Evolutionary conservation across 2,888 invertebrate genomes (phyloP).

Genomic region (Metopia argyrocephala): DNA sequence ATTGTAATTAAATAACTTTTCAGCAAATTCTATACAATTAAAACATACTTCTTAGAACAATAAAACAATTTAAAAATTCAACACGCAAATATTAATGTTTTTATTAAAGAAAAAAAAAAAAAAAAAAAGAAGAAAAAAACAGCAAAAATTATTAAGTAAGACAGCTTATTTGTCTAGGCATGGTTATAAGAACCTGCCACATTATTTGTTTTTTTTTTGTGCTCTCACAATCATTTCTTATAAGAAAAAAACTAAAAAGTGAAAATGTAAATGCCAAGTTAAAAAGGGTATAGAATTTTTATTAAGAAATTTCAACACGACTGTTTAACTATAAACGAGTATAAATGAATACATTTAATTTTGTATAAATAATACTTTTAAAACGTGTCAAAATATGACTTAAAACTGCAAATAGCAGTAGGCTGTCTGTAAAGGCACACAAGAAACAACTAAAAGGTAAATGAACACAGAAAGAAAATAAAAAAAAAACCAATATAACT

Average conservation of each 20-base stretch:
- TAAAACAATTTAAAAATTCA: background rate
- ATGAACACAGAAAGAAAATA: background rate
- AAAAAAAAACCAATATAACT: background rate
- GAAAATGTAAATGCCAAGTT: background rate
- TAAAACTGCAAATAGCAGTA: slow-evolving; percentile 45
- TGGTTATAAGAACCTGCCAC: too few relatives aligned
- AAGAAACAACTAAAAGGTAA: background rate
- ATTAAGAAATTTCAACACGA: slow-evolving; percentile 56
- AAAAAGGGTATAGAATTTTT: background rate
- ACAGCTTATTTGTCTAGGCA: too few relatives aligned
- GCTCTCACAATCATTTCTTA: background rate
- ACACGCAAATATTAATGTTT: background rate
- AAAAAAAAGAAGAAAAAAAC: slow-evolving; percentile 16
- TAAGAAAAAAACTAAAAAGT: too few relatives aligned
- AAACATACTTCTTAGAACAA: background rate
- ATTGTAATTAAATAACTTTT: too few relatives aligned
- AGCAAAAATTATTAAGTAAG: too few relatives aligned
- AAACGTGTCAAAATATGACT: slow-evolving; percentile 60
- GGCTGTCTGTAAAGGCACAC: background rate
- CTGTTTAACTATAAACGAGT: slow-evolving; percentile 20
- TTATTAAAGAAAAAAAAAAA: background rate
- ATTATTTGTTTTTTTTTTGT: too few relatives aligned
- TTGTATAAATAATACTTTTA: slow-evolving; percentile 50
- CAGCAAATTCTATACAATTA: background rate
- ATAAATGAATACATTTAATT: background rate